phyloP scores from a whole-genome alignment of 2,113 vertebrate species.

The Aspidoscelis tigris region DNA sequence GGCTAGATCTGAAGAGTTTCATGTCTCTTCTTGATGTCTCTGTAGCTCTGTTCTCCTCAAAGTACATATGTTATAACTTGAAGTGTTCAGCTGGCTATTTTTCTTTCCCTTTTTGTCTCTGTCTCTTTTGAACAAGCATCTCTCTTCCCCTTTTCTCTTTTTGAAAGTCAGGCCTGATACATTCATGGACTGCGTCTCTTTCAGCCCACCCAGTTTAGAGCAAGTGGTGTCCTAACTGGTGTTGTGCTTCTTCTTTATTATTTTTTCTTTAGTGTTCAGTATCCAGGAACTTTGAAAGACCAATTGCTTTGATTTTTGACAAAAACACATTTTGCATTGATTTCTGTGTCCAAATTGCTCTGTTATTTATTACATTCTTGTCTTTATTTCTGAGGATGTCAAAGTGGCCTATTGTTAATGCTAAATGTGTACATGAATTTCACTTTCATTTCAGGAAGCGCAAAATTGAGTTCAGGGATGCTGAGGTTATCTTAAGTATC shows the following conservation, averaged over 20 bases:
- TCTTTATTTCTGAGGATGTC: conserved; percentile 10
- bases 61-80: neutral
- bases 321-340: neutral
- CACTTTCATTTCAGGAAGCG: neutral
- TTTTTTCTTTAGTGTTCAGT: conserved; percentile 6
- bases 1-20: conserved; percentile 33
- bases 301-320: neutral
- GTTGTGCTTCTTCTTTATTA: conserved; percentile 31
- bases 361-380: neutral
- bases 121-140: neutral
- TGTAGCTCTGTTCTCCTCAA: conserved; percentile 35
- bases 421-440: neutral
- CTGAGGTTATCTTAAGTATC: neutral
- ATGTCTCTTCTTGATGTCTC: conserved; percentile 29
- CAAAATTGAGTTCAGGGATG: neutral
- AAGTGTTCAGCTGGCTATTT: conserved; percentile 3
- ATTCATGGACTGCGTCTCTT: conserved; percentile 31
- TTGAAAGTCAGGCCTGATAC: neutral
- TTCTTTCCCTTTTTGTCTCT: neutral
- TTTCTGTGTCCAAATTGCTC: neutral
- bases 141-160: conserved; percentile 17
- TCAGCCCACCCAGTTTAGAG: neutral
- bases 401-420: neutral
- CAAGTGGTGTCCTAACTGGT: neutral
- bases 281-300: neutral